Evolutionary conservation across 2,888 invertebrate species (phyloP).

Genomic region (Electrophaes corylata): DNA sequence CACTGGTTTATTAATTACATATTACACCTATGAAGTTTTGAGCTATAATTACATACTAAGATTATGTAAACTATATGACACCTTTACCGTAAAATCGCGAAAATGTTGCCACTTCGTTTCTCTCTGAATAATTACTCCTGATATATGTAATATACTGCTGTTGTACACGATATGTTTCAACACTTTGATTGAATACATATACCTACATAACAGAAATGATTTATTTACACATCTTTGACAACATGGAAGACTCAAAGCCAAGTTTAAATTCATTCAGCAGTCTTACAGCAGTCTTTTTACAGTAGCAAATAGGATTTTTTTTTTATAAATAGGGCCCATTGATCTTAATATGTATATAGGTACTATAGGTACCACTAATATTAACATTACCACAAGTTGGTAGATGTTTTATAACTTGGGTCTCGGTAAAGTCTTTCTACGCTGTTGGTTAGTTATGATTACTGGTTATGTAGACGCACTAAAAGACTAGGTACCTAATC

Average conservation of each 20-base stretch:
- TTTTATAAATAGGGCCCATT: no score
- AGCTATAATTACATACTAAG: background rate
- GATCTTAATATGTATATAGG: no score
- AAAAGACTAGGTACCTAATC: background rate
- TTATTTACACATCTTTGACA: background rate
- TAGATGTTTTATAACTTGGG: no score
- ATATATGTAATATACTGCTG: conserved; percentile 17
- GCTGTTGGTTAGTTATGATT: no score
- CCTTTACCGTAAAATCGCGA: conserved; percentile 22
- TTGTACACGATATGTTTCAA: conserved; percentile 21
- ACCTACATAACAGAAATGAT: background rate
- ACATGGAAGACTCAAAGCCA: background rate
- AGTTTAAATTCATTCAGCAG: background rate
- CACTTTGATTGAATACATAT: conserved; percentile 2
- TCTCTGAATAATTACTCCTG: conserved; percentile 20
- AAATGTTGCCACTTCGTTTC: conserved; percentile 19
- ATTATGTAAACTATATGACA: background rate
- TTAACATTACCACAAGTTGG: no score
- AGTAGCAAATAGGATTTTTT: background rate
- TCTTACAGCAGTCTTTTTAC: background rate
- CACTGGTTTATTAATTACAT: background rate
- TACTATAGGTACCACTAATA: no score
- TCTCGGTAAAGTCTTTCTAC: no score
- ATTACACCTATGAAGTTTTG: background rate
- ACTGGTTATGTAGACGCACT: no score